A percentile compares a stretch with the other conserved stretches of the same genome.
These are phyloP conservation scores for Peromyscus californicus DNA, from an alignment of 2,113 vertebrate species.

Conservation along the genomic window DNA sequence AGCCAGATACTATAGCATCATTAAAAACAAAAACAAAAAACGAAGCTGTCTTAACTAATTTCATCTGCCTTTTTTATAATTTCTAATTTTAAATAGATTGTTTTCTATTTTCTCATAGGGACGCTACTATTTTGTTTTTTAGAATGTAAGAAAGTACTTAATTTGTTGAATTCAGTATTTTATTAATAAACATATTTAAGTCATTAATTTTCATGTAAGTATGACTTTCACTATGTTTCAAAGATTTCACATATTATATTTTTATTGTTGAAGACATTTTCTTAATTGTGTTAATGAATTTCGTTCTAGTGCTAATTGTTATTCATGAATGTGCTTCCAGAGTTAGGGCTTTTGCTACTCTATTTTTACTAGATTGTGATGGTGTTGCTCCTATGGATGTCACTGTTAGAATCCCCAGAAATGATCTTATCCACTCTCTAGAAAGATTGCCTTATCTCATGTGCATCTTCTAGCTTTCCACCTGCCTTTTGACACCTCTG, in stretches of 20 bases:
- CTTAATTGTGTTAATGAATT: neutral
- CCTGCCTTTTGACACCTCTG: neutral
- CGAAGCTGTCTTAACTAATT: neutral
- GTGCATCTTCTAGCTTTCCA: neutral
- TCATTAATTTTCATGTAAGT: neutral
- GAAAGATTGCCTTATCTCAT: neutral
- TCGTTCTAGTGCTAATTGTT: neutral
- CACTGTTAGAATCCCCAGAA: neutral
- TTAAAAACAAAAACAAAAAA: neutral
- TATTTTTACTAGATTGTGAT: too few relatives aligned
- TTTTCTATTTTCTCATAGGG: conserved; percentile 9
- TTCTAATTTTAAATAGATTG: conserved; percentile 13
- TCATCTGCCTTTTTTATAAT: neutral
- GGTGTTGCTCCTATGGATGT: neutral
- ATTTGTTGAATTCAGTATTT: conserved; percentile 11
- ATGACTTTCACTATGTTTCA: neutral
- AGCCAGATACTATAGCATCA: neutral
- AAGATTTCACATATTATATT: neutral
- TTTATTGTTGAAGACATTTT: conserved; percentile 24
- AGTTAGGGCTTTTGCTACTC: neutral
- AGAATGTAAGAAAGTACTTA: neutral
- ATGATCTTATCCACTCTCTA: neutral
- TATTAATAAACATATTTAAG: conserved; percentile 17
- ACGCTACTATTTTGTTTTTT: conserved; percentile 1
- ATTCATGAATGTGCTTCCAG: neutral